phyloP scores from a whole-genome alignment of 92 coral and sea anemone genomes.

The Chrysogorgia sp. region DNA sequence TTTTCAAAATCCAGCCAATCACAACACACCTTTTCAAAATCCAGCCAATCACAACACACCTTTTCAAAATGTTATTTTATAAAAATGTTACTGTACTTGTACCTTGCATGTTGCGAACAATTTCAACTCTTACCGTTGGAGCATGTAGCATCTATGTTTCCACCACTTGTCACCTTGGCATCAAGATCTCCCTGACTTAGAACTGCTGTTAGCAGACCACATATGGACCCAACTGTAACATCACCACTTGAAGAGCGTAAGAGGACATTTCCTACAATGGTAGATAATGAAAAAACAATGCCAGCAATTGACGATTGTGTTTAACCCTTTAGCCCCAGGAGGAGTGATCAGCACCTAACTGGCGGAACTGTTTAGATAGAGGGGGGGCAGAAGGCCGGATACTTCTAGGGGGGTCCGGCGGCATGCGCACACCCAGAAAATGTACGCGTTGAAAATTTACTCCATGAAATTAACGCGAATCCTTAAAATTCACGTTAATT shows the following conservation, averaged over 20 bases:
- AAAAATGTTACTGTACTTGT: conserved; percentile 16
- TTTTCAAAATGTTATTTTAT: too few species aligned
- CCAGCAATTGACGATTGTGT: too few species aligned
- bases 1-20: conserved; percentile 35
- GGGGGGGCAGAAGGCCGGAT: too few species aligned
- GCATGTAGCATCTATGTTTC: conserved; percentile 63
- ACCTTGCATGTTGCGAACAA: conserved; percentile 66
- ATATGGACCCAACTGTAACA: conserved; percentile 71
- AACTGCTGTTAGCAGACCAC: conserved; percentile 69
- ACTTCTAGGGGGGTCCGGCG: too few species aligned
- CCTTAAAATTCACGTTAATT: too few species aligned
- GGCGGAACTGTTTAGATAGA: too few species aligned
- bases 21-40: conserved; percentile 35
- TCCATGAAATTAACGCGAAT: too few species aligned
- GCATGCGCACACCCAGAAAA: too few species aligned
- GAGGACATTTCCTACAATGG: conserved; percentile 66
- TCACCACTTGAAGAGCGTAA: conserved; percentile 61
- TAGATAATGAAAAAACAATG: background rate
- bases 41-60: background rate
- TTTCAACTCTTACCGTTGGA: conserved; percentile 59
- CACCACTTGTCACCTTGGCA: conserved; percentile 60
- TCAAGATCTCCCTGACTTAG: conserved; percentile 65
- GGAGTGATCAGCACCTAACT: too few species aligned
- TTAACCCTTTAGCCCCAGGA: too few species aligned
- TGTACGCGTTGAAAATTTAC: too few species aligned